Base-by-base conservation (phyloP, 1,140 invertebrate species). In the Bilobella aurantiaca region DNA sequence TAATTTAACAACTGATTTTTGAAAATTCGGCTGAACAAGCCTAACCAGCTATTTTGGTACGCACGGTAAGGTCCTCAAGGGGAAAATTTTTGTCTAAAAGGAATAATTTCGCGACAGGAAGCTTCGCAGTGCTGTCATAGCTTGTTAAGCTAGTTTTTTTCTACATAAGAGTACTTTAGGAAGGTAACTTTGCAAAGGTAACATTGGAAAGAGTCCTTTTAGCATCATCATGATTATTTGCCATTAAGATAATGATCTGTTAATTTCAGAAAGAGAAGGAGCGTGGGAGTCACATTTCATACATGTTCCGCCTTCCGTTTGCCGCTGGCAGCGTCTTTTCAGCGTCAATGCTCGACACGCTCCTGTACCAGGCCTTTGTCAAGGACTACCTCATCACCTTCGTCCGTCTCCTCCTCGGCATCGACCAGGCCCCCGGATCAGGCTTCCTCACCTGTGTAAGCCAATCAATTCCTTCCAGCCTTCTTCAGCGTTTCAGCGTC, bases 361-460 rank as follows among this genome's bases (percentile, higher is more conserved):
- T 91, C 62, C 81, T 91, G 8, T 91, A 91, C 77, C 90, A 97
- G 81, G 93, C 94, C 0, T 98, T 98, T 78, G 93, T 98, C 34
- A 99, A 99, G 77, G 93, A 96, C 75, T 99, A 98, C 79, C 88
- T 99, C 64, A 97, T 98, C 73, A 97, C 93, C 2, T 96, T 99
- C 77, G 91, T 97, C 3, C 82, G 96, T 93, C 80, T 98, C 28
- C 81, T 98, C 37, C 80, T 98, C 32, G 96, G 96, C 5, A 90
- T 99, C 18, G 96, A 99, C 80, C 95, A 98, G 78, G 93, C 93
- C 12, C 91, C 93, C 14, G 94, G 94, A 62, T 97, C 93, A 34
- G 95, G 95, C 66, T 97, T 97, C 78, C 80, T 98, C 0, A 92
- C 93, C 64, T 97, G 93, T 79, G 93, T 98, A 83, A 85, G 81